These are phyloP conservation scores for Drosophila serrata DNA, from an alignment of 1,140 invertebrate species.

Conservation along the genomic window DNA sequence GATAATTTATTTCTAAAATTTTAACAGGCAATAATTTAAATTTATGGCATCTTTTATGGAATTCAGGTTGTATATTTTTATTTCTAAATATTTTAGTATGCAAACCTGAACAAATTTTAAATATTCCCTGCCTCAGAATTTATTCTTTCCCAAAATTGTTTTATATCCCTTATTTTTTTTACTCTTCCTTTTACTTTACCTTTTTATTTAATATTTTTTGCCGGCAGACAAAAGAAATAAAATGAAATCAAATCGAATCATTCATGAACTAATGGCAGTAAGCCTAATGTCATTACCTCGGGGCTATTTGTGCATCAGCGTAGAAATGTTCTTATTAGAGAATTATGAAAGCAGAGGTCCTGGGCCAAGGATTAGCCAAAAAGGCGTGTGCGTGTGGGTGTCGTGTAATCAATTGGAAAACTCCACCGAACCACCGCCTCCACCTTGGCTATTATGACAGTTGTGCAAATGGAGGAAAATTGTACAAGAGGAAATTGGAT, in stretches of 20 bases:
- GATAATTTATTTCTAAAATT: neutral
- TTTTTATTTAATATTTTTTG: constrained; percentile 7
- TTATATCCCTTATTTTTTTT: constrained; percentile 3
- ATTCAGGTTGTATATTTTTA: neutral
- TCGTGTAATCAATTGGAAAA: constrained; percentile 70
- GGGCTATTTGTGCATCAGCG: constrained; percentile 39
- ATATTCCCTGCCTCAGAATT: neutral
- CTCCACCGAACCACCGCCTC: constrained; percentile 1
- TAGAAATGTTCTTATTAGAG: constrained; percentile 66
- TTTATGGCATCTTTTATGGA: neutral
- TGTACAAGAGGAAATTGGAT: constrained; percentile 56
- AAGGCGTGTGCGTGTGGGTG: constrained; percentile 38
- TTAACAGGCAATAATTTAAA: too few relatives aligned
- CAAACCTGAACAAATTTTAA: neutral
- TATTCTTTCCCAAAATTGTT: constrained; percentile 5
- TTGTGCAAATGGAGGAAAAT: constrained; percentile 61
- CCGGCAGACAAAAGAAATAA: constrained; percentile 7
- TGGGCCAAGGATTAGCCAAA: constrained; percentile 51
- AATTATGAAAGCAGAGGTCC: constrained; percentile 56
- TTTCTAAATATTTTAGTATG: neutral
- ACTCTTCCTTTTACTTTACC: neutral
- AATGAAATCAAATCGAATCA: constrained; percentile 71
- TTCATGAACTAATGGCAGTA: constrained; percentile 66
- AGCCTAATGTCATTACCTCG: constrained; percentile 65
- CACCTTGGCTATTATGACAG: constrained; percentile 66